Conservation (phyloP, 37 sponge, comb jelly and placozoan genomes). For the Spongilla lacustris region DNA sequence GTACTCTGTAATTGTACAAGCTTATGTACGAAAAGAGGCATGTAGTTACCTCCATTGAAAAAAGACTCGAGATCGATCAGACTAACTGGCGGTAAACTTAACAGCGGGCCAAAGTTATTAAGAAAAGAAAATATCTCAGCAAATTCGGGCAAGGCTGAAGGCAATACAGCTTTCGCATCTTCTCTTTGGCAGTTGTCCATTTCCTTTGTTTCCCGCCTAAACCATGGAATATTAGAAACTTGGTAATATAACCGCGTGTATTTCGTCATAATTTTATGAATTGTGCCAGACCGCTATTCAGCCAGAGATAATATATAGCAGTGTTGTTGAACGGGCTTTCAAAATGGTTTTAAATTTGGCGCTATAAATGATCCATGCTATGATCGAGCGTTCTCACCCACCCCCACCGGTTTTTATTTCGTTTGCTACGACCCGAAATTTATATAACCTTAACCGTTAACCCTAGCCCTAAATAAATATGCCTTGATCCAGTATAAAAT, state of each 20-base stretch:
- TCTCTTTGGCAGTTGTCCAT: neutral
- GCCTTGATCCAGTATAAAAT: no score
- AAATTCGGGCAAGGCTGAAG: conserved; percentile 49
- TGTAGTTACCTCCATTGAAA: conserved; percentile 39
- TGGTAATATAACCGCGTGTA: neutral
- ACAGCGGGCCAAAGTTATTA: conserved; percentile 21
- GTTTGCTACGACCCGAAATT: no score
- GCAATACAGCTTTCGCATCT: neutral
- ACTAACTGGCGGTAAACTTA: conserved; percentile 32
- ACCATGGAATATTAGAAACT: neutral
- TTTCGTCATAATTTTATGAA: no score
- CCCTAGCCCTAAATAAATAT: no score
- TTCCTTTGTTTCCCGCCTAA: neutral
- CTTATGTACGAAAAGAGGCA: neutral
- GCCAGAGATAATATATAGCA: no score
- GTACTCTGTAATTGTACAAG: neutral
- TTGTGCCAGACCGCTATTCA: no score
- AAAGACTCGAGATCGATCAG: conserved; percentile 54
- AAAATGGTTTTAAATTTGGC: no score
- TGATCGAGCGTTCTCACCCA: no score
- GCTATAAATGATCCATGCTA: no score
- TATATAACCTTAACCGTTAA: no score
- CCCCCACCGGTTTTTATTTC: no score
- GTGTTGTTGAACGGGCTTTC: no score
- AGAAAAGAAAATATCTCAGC: conserved; percentile 58